phyloP scores from a whole-genome alignment of 2,888 invertebrate species.

The Xylota sylvarum region DNA sequence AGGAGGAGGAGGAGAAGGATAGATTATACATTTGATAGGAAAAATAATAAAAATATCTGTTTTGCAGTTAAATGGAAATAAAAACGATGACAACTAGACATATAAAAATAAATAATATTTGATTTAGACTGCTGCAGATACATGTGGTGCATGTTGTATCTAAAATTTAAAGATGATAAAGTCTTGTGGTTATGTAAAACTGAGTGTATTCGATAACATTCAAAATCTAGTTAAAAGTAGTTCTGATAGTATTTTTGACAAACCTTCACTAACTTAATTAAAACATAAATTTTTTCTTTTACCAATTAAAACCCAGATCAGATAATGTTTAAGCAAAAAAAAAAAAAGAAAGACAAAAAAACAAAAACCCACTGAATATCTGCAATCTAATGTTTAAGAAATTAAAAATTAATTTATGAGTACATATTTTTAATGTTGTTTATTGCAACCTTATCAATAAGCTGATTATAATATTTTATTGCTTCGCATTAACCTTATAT shows the following conservation, averaged over 20 bases:
- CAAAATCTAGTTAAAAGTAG: no score
- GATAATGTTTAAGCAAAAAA: neutral
- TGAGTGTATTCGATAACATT: no score
- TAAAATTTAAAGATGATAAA: no score
- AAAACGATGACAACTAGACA: neutral
- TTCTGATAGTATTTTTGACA: no score
- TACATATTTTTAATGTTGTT: slow-evolving; percentile 20
- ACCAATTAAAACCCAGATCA: neutral
- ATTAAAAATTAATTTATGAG: slow-evolving; percentile 32
- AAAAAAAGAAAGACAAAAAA: no score
- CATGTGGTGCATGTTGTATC: no score
- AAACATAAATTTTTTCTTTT: no score
- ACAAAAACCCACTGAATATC: neutral
- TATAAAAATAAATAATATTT: slow-evolving; percentile 4
- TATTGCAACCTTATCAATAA: slow-evolving; percentile 47
- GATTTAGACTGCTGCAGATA: neutral
- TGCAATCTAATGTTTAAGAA: slow-evolving; percentile 14
- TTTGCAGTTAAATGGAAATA: slow-evolving; percentile 13
- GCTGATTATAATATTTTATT: slow-evolving; percentile 57
- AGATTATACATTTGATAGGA: no score
- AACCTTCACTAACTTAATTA: no score
- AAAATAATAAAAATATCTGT: slow-evolving; percentile 7
- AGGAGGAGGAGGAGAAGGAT: no score
- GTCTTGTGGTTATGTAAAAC: no score
- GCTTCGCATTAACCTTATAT: slow-evolving; percentile 50